Base-by-base conservation (phyloP, 1,140 invertebrate species). In the Mycetomoellerius zeteki region DNA sequence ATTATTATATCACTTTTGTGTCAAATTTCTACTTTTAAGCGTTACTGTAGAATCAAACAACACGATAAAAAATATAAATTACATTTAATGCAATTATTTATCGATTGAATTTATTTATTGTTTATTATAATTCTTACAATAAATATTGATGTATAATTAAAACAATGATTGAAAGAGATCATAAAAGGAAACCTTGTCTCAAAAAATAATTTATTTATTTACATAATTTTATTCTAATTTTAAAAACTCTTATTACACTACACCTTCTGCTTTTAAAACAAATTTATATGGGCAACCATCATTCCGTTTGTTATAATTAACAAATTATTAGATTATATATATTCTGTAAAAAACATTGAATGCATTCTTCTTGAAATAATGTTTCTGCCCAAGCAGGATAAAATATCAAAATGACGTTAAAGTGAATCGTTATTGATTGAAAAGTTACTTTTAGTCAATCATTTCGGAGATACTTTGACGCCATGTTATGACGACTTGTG, bases 1-100 rank as follows among this genome's bases (percentile, higher is more conserved):
- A 84, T 75, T 84, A 62, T 60, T 75, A 71, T 60, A 58, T 37
- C 19, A 67, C 24, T 47, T 33, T 56, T 14, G 12, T 43, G 14
- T 8, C 67, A 50, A 7, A 19, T 30, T 73, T 82, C 12, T 58
- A 43, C 0, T 2, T 8, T 4, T 47, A 33, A 69, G 12, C 76
- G 12, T 43, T 58, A 33, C 14, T 19, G 24, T 27, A 27, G 8
- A 52, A 24, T 76, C 21, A 7, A 7, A 60, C 3, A 37, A 80
- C 6, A 52, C 2, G 16, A 37, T 24, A 6, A 54, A 37, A 78
- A 52, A 54, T 14, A 12, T 52, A 47, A 69, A 54, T 37, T 69
- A 69, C 10, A 43, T 43, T 43, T 43, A 43, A 10, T 43, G 10
- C 10, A 43, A 43, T 43, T 43, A 43, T 37, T 37, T 37, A 37